phyloP scores from a whole-genome alignment of 2,888 invertebrate genomes.

The Meiosimyza platycephala region DNA sequence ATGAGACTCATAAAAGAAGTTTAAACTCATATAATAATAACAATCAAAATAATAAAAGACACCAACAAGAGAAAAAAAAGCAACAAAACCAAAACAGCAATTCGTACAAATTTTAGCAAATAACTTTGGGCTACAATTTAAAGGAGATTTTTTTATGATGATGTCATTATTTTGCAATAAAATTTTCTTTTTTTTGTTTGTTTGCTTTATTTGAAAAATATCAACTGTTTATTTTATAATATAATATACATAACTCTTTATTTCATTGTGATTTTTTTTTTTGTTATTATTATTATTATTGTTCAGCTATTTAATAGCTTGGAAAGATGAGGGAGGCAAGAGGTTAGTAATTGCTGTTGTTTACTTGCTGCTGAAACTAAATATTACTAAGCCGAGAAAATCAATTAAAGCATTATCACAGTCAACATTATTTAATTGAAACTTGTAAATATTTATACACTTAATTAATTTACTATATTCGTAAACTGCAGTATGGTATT shows the following conservation, averaged over 20 bases:
- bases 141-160: constrained; percentile 37
- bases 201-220: neutral
- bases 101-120: constrained; percentile 39
- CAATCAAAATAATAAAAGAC: constrained; percentile 6
- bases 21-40: neutral
- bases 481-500: neutral
- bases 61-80: neutral
- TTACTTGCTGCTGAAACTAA: constrained; percentile 7
- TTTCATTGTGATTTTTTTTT: neutral
- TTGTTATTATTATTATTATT: neutral
- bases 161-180: constrained; percentile 46
- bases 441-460: constrained; percentile 25
- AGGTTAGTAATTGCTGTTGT: constrained; percentile 9
- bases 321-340: neutral
- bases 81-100: constrained; percentile 17
- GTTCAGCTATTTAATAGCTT: neutral
- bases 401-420: neutral
- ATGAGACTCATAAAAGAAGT: neutral
- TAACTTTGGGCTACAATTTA: constrained; percentile 27
- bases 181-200: constrained; percentile 35
- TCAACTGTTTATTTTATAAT: neutral
- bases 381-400: neutral
- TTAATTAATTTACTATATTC: constrained; percentile 3
- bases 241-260: neutral
- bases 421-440: neutral